A percentile compares a stretch with the other conserved stretches of the same genome.
Evolutionary conservation across 2,113 vertebrate species (phyloP).

Genomic region (Choloepus hoffmanni): DNA sequence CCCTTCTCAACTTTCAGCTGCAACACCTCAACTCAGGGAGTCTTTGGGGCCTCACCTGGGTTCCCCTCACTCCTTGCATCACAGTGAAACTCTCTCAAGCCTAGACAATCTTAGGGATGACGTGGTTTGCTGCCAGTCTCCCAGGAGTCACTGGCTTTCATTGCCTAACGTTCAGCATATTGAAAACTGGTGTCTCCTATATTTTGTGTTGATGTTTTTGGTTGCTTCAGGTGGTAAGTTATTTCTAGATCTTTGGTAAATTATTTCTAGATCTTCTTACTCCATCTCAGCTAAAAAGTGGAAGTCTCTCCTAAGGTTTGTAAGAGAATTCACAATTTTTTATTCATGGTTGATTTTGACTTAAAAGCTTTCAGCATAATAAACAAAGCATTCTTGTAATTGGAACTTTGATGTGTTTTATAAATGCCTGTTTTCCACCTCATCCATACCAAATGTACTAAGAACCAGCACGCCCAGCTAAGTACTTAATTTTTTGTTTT

Average conservation of each 20-base stretch:
- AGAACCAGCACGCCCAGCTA: not conserved
- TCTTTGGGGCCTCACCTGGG: not conserved
- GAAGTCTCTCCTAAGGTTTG: not conserved
- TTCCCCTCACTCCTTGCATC: not conserved
- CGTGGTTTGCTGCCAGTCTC: not conserved
- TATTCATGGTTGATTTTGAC: not conserved
- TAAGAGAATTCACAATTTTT: not conserved
- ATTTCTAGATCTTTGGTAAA: not conserved
- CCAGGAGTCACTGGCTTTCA: not conserved
- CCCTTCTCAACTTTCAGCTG: too few relatives aligned
- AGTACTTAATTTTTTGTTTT: not conserved
- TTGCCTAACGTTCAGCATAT: not conserved
- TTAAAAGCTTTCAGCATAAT: too few relatives aligned
- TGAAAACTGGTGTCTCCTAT: not conserved
- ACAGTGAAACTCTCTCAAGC: fast-evolving
- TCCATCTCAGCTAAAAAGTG: not conserved
- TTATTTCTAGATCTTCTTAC: not conserved
- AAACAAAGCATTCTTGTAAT: too few relatives aligned
- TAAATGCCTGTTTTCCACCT: not conserved
- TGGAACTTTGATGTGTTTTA: too few relatives aligned
- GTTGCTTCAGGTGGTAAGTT: not conserved
- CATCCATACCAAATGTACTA: not conserved
- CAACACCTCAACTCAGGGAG: not conserved
- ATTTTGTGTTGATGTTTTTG: not conserved
- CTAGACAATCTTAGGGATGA: not conserved